Conservation (phyloP, 2,113 vertebrate species). For the Mohoua ochrocephala region DNA sequence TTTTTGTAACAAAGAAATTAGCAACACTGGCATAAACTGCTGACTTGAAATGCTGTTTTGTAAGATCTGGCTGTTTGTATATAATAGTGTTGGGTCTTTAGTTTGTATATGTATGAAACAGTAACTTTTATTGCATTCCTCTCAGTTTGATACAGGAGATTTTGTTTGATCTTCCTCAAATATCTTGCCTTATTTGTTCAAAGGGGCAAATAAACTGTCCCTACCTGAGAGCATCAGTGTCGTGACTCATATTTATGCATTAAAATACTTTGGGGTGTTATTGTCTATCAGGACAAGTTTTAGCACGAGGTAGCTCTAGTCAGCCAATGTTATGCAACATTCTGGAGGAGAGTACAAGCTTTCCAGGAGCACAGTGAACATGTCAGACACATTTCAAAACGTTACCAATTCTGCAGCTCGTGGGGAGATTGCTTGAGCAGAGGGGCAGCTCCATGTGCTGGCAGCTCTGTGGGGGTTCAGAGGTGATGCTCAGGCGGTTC, state of each 20-base stretch:
- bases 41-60: constrained; percentile 76
- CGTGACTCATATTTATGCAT: background rate
- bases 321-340: fast-evolving
- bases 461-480: background rate
- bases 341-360: background rate
- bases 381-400: background rate
- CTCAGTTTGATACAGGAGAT: constrained; percentile 53
- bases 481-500: background rate
- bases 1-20: constrained; percentile 71
- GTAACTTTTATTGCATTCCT: constrained; percentile 47
- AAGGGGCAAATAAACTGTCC: constrained; percentile 70
- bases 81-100: constrained; percentile 61
- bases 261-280: background rate
- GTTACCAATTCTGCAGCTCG: fast-evolving
- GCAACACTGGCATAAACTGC: constrained; percentile 64
- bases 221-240: background rate
- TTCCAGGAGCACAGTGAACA: background rate
- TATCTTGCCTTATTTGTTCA: constrained; percentile 61
- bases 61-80: constrained; percentile 72
- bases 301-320: background rate
- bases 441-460: fast-evolving
- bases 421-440: background rate
- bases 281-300: background rate
- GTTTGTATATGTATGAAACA: constrained; percentile 72
- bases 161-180: constrained; percentile 38